Conservation (phyloP, 2,113 vertebrate species). For the Oophaga pumilio region DNA sequence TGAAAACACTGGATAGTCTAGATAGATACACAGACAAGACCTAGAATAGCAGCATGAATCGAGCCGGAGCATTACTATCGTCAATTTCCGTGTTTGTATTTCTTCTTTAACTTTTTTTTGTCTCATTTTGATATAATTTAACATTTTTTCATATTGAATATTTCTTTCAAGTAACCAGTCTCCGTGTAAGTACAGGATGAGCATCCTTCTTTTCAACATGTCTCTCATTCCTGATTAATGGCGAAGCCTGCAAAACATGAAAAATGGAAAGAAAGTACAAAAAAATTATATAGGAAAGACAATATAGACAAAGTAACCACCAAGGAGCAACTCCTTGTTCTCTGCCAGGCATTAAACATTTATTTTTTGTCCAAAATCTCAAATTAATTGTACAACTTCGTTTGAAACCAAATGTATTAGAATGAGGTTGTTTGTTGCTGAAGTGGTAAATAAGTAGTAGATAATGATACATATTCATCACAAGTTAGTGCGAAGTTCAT, state of each 20-base stretch:
- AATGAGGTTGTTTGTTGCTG: neutral
- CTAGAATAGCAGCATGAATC: no score
- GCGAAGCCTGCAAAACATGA: neutral
- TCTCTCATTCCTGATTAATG: slow-evolving; percentile 14
- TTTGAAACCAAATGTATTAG: slow-evolving; percentile 8
- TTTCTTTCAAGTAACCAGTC: no score
- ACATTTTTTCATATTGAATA: no score
- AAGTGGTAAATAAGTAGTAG: slow-evolving; percentile 41
- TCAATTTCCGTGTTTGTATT: no score
- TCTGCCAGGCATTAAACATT: slow-evolving; percentile 4
- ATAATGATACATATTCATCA: slow-evolving; percentile 54
- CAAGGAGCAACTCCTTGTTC: neutral
- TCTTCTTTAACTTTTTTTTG: no score
- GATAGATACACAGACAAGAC: no score
- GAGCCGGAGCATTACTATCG: no score
- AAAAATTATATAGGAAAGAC: slow-evolving; percentile 6
- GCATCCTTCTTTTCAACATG: neutral
- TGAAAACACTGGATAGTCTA: no score
- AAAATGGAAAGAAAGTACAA: slow-evolving; percentile 6
- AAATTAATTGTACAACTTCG: slow-evolving; percentile 30
- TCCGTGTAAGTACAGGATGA: neutral
- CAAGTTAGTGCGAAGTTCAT: slow-evolving; percentile 30
- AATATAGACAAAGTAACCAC: slow-evolving; percentile 30
- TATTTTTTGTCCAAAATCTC: neutral
- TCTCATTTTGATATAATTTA: no score